Evolutionary conservation across 2,113 vertebrate genomes (phyloP).

Genomic region (Suricata suricatta): DNA sequence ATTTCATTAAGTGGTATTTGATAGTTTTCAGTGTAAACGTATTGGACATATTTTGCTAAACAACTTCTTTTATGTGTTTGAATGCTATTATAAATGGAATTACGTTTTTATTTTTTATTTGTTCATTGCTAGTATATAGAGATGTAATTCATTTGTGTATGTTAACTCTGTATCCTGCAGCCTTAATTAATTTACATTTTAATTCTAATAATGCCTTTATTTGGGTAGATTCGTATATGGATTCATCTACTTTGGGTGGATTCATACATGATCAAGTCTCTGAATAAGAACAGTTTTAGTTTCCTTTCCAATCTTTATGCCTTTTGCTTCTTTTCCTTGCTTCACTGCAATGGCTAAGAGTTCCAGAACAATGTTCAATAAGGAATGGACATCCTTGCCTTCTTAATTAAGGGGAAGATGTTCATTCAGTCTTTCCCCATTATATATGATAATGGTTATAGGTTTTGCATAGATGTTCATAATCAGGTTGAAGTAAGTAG

Average conservation of each 20-base stretch:
- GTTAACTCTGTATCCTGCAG: background rate
- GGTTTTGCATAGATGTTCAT: background rate
- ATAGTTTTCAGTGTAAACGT: background rate
- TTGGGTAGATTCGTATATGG: background rate
- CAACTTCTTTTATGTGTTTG: background rate
- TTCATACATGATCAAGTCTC: background rate
- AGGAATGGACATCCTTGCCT: background rate
- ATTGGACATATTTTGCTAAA: background rate
- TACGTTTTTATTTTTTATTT: background rate
- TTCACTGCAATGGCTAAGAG: background rate
- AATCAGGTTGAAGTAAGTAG: background rate
- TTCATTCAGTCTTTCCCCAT: background rate
- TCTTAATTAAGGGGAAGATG: background rate
- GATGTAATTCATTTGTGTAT: background rate
- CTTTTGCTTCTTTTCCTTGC: background rate
- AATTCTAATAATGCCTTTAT: background rate
- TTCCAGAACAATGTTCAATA: background rate
- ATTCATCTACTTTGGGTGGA: background rate
- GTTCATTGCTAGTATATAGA: background rate
- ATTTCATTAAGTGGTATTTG: background rate
- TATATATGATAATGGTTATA: background rate
- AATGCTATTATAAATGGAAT: background rate
- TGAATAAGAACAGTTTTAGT: background rate
- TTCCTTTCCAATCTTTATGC: background rate
- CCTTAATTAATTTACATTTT: background rate